Conservation (phyloP, 2,888 invertebrate species). For the Miltochrista miniata region DNA sequence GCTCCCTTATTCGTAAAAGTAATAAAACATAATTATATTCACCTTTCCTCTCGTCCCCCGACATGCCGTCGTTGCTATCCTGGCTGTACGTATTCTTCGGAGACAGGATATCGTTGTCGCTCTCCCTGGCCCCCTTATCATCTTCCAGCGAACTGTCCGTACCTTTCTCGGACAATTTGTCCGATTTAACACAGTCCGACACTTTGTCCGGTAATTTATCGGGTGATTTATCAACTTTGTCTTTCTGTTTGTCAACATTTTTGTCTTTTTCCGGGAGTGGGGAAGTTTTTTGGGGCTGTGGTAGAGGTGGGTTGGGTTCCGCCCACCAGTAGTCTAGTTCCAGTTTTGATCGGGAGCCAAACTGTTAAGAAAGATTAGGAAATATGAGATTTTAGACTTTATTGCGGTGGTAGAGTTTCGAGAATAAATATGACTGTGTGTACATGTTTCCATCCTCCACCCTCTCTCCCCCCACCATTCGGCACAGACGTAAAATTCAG, state of each 20-base stretch:
- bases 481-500: too few relatives aligned
- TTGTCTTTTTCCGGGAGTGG: conserved; percentile 15
- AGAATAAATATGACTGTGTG: too few relatives aligned
- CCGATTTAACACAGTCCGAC: conserved; percentile 5
- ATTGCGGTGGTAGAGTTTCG: too few relatives aligned
- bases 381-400: too few relatives aligned
- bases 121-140: conserved; percentile 55
- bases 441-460: too few relatives aligned
- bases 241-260: conserved; percentile 11
- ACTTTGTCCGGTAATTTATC: conserved; percentile 15
- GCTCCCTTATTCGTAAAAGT: too few relatives aligned
- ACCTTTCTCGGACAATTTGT: conserved; percentile 53
- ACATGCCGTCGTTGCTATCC: conserved; percentile 76
- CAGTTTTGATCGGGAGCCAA: conserved; percentile 89
- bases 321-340: conserved; percentile 93
- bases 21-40: too few relatives aligned
- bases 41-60: conserved; percentile 75
- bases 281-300: conserved; percentile 38
- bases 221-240: conserved; percentile 5
- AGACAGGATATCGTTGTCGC: conserved; percentile 67
- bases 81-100: conserved; percentile 69
- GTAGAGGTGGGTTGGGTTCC: conserved; percentile 72
- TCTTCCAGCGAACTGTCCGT: conserved; percentile 60
- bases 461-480: too few relatives aligned
- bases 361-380: too few relatives aligned